Evolutionary conservation across 1,140 invertebrate genomes (phyloP).

Genomic region (Drosophila guanche): DNA sequence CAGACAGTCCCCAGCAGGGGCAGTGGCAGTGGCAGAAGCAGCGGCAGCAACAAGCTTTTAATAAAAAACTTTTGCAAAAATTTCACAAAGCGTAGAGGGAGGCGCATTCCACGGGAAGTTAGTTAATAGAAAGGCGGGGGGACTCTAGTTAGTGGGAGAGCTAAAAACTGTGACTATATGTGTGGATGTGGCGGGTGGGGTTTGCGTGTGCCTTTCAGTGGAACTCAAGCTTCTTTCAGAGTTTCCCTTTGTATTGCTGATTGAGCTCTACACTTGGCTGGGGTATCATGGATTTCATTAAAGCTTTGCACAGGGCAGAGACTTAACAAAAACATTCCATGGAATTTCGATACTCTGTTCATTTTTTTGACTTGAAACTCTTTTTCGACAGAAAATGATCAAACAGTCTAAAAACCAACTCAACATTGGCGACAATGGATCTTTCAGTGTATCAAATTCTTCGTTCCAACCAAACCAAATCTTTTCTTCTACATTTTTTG

Average conservation of each 20-base stretch:
- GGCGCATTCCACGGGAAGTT: background rate
- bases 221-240: constrained; percentile 15
- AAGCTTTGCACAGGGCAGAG: too few species aligned
- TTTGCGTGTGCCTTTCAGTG: constrained; percentile 12
- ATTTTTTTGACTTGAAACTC: too few species aligned
- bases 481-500: background rate
- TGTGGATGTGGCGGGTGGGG: background rate
- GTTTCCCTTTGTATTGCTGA: background rate
- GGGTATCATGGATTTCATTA: too few species aligned
- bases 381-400: too few species aligned
- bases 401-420: too few species aligned
- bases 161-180: too few species aligned
- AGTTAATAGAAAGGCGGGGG: background rate
- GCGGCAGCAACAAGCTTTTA: constrained; percentile 24
- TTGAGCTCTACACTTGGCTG: too few species aligned
- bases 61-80: constrained; percentile 34
- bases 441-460: too few species aligned
- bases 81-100: constrained; percentile 7
- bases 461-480: too few species aligned
- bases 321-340: too few species aligned
- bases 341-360: too few species aligned
- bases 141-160: constrained; percentile 1
- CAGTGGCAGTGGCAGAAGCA: constrained; percentile 12
- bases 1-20: constrained; percentile 21
- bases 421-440: too few species aligned